phyloP scores from a whole-genome alignment of 2,888 invertebrate species.

The Microctonus brassicae region DNA sequence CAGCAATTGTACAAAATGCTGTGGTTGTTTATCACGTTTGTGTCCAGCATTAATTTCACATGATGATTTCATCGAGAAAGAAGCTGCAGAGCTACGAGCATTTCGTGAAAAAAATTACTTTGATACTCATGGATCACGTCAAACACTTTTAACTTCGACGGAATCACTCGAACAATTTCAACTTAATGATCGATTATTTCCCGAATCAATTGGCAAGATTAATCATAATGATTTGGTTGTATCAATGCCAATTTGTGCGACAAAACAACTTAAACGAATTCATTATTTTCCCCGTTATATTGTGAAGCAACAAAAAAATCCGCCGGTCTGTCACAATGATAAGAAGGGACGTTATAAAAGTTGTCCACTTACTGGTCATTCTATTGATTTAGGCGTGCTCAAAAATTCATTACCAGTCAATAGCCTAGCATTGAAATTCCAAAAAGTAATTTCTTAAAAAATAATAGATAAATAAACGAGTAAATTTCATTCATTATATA shows the following conservation, averaged over 20 bases:
- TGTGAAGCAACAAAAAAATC: slow-evolving; percentile 53
- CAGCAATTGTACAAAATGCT: background rate
- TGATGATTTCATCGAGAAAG: background rate
- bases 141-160: slow-evolving; percentile 49
- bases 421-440: slow-evolving; percentile 57
- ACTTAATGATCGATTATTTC: slow-evolving; percentile 74
- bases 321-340: background rate
- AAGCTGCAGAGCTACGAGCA: slow-evolving; percentile 57
- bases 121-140: slow-evolving; percentile 74
- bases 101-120: slow-evolving; percentile 75
- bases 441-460: slow-evolving; percentile 48
- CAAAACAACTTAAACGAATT: slow-evolving; percentile 54
- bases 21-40: background rate
- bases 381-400: slow-evolving; percentile 56
- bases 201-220: slow-evolving; percentile 69
- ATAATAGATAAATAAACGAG: background rate
- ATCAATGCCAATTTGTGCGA: slow-evolving; percentile 55
- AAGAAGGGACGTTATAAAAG: slow-evolving; percentile 49
- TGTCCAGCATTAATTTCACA: background rate
- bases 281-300: slow-evolving; percentile 62
- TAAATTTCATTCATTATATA: background rate
- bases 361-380: slow-evolving; percentile 60
- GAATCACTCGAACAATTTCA: slow-evolving; percentile 73
- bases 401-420: slow-evolving; percentile 51
- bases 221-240: slow-evolving; percentile 53